phyloP scores from a whole-genome alignment of 1,140 invertebrate species.

The Neuroterus valhalla region DNA sequence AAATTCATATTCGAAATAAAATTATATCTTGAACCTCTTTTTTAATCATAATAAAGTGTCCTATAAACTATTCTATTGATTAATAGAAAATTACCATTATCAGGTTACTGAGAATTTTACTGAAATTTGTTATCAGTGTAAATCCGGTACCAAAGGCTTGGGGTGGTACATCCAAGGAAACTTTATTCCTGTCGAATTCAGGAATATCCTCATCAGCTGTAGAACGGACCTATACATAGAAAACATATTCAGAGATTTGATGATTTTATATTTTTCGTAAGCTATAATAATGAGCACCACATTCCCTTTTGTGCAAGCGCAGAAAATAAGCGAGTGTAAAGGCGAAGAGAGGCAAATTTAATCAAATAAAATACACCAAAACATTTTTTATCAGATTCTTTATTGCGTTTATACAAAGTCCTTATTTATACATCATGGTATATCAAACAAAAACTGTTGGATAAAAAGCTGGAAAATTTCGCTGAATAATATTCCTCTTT shows the following conservation, averaged over 20 bases:
- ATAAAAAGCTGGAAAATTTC: no score
- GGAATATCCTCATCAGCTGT: constrained; percentile 81
- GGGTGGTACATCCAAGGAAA: constrained; percentile 80
- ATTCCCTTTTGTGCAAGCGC: constrained; percentile 5
- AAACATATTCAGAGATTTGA: constrained; percentile 45
- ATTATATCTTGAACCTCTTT: background rate
- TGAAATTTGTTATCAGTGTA: constrained; percentile 81
- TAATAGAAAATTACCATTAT: constrained; percentile 78
- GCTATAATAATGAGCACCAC: background rate
- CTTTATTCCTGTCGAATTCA: constrained; percentile 81
- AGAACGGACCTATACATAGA: constrained; percentile 56
- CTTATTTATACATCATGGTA: no score
- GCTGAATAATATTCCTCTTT: no score
- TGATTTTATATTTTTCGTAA: constrained; percentile 22
- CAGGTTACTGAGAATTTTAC: constrained; percentile 80
- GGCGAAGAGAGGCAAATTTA: background rate
- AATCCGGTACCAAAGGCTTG: constrained; percentile 82
- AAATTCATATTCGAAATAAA: background rate
- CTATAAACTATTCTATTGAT: constrained; percentile 4
- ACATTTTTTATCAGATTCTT: background rate
- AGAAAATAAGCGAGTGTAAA: background rate
- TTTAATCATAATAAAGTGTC: no score
- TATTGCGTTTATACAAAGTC: background rate
- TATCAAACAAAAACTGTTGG: background rate
- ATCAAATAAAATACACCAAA: background rate